A percentile compares a stretch with the other conserved stretches of the same genome.
Evolutionary conservation across 1,140 invertebrate species (phyloP).

Genomic region (Sweltsa coloradensis): DNA sequence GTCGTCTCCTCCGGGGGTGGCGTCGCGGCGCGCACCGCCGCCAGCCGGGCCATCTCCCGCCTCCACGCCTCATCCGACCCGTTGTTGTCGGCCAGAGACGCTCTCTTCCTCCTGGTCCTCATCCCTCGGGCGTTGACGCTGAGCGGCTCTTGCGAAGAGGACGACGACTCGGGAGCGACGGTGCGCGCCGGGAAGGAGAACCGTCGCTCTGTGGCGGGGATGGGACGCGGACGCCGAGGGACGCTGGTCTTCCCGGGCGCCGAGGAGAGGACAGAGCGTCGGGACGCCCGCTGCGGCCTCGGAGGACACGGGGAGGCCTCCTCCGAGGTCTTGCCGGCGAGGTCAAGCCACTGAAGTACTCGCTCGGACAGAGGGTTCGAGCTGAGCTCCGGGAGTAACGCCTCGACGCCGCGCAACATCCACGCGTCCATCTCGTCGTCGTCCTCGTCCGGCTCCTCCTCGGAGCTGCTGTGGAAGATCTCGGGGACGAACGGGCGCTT

Average conservation of each 20-base stretch:
- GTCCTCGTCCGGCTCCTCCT: constrained; percentile 4
- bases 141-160: background rate
- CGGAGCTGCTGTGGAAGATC: constrained; percentile 3
- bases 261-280: background rate
- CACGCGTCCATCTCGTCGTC: background rate
- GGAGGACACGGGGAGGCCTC: no score
- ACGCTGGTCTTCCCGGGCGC: constrained; percentile 9
- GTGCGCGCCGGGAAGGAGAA: constrained; percentile 6
- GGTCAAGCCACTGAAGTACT: constrained; percentile 44
- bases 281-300: background rate
- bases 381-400: background rate
- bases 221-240: constrained; percentile 8
- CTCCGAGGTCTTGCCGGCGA: constrained; percentile 27
- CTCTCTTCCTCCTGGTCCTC: background rate
- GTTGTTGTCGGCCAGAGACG: background rate
- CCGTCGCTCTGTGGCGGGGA: background rate
- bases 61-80: background rate
- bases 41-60: background rate
- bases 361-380: constrained; percentile 35
- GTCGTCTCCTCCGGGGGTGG: background rate
- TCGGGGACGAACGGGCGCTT: constrained; percentile 3
- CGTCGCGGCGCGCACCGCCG: background rate
- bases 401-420: background rate
- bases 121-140: background rate
- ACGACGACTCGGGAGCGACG: background rate